Base-by-base conservation (phyloP, 2,113 vertebrate genomes). In the Nothobranchius furzeri region DNA sequence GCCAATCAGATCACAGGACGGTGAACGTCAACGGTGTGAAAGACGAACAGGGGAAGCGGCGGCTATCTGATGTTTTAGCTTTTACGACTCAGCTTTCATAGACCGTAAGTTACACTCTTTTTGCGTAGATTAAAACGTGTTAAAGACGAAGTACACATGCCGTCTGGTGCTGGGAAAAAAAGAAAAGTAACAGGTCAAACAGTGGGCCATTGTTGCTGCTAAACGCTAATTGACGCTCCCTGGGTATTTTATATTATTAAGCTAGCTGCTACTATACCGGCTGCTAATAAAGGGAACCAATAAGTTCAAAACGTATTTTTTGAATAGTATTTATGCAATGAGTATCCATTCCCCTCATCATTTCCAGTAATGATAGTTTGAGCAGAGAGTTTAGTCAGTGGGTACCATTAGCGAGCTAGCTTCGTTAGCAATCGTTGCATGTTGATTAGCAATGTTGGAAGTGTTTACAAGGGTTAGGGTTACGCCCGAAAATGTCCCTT, bases 1-100 rank as follows among this genome's bases (percentile, higher is more conserved):
- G 58, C 90, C 87, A 90, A 88, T 90, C 85, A 85, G 7, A 75
- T 62, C n/a, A 6, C 54, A 64, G 69, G 54, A 64, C 48, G 25
- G 70, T 46, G 50, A 81, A 72, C 76, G 20, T 74, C 64, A 88
- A 56, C 60, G 9, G 25, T 12, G 35, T 81, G 59, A 84, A 89
- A 88, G 87, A 83, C 86, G 80, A 82, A 74, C 60, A 79, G 69
- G 59, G 85, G 76, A 87, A 68, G 58, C 52, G 4, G 2, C 14
- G 0, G 8, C 12, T 46, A 17, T 2, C 37, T 40, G 37, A 6
- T n/a, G 1, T 5, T 1, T 35, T 0, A 35, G 3, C 9, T 43
- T 25, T 6, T 2, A 0, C 12, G 0, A 12, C 17, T 25, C 12
- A 3, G 7, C 1, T 3, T 0, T 15, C n/a, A 36, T 55, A n/a